A percentile compares a stretch with the other conserved stretches of the same genome.
These are phyloP conservation scores for Conger conger DNA, from an alignment of 2,113 vertebrate species.

Conservation along the genomic window DNA sequence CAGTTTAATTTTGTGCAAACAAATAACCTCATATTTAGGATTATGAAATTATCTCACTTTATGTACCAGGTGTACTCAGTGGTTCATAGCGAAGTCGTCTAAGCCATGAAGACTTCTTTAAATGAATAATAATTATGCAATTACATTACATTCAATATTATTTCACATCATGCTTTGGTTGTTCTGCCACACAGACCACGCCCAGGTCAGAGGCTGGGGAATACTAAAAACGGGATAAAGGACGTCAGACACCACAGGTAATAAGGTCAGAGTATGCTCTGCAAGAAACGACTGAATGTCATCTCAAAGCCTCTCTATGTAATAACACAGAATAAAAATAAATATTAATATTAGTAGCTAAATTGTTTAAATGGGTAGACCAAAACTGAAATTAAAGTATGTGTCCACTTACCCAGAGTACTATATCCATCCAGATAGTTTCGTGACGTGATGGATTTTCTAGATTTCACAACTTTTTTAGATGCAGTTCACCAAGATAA, in stretches of 20 bases:
- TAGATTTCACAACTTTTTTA: too few species aligned
- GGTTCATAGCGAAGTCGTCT: too few species aligned
- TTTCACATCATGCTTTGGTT: background rate
- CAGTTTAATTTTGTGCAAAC: background rate
- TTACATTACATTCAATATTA: background rate
- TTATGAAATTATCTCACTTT: background rate
- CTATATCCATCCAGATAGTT: too few species aligned
- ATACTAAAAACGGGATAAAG: conserved; percentile 77
- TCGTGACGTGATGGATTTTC: too few species aligned
- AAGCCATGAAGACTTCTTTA: too few species aligned
- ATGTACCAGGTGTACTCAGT: background rate
- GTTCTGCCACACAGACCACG: conserved; percentile 60
- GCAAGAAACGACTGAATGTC: background rate
- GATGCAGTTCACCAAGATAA: too few species aligned
- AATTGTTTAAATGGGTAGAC: too few species aligned
- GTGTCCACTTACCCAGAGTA: too few species aligned
- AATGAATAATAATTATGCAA: background rate
- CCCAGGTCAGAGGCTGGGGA: conserved; percentile 75
- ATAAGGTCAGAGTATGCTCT: background rate
- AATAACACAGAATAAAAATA: too few species aligned
- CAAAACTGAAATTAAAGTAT: too few species aligned
- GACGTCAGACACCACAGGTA: conserved; percentile 77
- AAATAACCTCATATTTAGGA: background rate
- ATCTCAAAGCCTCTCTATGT: background rate
- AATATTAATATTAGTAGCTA: too few species aligned